Evolutionary conservation across 1,140 invertebrate genomes (phyloP).

Genomic region (Drosophila triauraria): DNA sequence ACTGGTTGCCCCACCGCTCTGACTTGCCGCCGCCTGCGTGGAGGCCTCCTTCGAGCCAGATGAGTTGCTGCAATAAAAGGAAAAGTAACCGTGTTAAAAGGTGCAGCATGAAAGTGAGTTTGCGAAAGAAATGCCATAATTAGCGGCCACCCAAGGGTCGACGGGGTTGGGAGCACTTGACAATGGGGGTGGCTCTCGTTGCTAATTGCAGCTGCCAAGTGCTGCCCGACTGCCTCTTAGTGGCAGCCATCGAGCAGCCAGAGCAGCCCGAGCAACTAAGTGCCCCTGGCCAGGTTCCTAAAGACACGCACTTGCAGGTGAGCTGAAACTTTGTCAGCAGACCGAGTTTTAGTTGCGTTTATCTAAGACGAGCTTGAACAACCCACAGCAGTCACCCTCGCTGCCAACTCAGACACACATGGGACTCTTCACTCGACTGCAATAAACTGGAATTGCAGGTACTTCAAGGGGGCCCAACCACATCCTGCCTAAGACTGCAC

Average conservation of each 20-base stretch:
- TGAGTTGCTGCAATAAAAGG: constrained; percentile 72
- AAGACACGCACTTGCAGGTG: constrained; percentile 50
- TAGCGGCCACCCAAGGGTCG: constrained; percentile 28
- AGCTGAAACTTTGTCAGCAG: constrained; percentile 52
- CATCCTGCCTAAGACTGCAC: constrained; percentile 11
- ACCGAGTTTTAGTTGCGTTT: constrained; percentile 48
- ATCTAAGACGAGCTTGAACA: constrained; percentile 37
- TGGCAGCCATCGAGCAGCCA: constrained; percentile 36
- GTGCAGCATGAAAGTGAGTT: constrained; percentile 24
- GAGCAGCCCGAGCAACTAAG: constrained; percentile 32
- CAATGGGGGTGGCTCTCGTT: constrained; percentile 48
- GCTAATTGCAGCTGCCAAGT: constrained; percentile 67
- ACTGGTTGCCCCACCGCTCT: constrained; percentile 65
- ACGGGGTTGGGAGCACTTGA: constrained; percentile 31
- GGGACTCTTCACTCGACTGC: constrained; percentile 44
- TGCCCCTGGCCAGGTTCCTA: constrained; percentile 43
- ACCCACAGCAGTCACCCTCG: constrained; percentile 6
- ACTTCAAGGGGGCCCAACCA: constrained; percentile 30
- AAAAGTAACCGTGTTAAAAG: constrained; percentile 26
- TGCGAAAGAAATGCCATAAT: constrained; percentile 42
- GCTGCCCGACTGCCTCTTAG: constrained; percentile 35
- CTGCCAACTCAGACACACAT: constrained; percentile 16
- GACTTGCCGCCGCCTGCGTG: constrained; percentile 70
- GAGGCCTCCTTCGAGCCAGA: constrained; percentile 84
- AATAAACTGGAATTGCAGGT: constrained; percentile 64